Evolutionary conservation across 2,888 invertebrate species (phyloP).

Genomic region (Lissocephala sabroskyi): DNA sequence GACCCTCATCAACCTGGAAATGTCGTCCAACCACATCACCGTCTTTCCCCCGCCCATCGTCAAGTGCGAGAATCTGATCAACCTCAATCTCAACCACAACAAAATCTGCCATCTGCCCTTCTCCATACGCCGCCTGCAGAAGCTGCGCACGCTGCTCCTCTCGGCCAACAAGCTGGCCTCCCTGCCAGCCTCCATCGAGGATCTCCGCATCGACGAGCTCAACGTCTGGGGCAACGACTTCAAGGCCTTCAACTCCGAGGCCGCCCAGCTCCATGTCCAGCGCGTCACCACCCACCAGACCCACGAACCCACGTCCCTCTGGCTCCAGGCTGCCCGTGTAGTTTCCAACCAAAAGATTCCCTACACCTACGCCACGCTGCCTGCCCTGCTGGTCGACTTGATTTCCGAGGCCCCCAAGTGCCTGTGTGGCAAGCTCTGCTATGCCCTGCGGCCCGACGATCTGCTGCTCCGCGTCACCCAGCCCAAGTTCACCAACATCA

Average conservation of each 20-base stretch:
- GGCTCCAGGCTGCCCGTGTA: slow-evolving; percentile 63
- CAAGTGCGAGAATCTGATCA: slow-evolving; percentile 77
- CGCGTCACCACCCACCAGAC: not conserved
- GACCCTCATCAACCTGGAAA: slow-evolving; percentile 76
- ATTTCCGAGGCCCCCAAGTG: slow-evolving; percentile 67
- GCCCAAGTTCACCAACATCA: slow-evolving; percentile 65
- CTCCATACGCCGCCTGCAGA: slow-evolving; percentile 76
- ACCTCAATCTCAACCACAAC: slow-evolving; percentile 79
- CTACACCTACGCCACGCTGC: slow-evolving; percentile 48
- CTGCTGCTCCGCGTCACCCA: slow-evolving; percentile 59
- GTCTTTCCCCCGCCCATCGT: slow-evolving; percentile 78
- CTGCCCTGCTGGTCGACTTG: slow-evolving; percentile 63
- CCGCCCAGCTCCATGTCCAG: slow-evolving; percentile 23
- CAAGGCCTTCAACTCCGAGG: slow-evolving; percentile 32
- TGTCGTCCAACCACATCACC: slow-evolving; percentile 77
- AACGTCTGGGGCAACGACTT: slow-evolving; percentile 70
- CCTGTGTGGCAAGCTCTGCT: slow-evolving; percentile 67
- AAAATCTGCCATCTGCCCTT: slow-evolving; percentile 76
- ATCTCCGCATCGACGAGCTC: slow-evolving; percentile 57
- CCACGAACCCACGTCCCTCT: slow-evolving; percentile 54
- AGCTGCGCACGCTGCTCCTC: slow-evolving; percentile 63
- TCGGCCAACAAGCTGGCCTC: slow-evolving; percentile 67
- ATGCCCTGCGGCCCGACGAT: slow-evolving; percentile 37
- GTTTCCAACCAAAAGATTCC: slow-evolving; percentile 52
- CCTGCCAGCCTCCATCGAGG: slow-evolving; percentile 66